Base-by-base conservation (phyloP, 2,888 invertebrate genomes). In the Melanchra persicariae region DNA sequence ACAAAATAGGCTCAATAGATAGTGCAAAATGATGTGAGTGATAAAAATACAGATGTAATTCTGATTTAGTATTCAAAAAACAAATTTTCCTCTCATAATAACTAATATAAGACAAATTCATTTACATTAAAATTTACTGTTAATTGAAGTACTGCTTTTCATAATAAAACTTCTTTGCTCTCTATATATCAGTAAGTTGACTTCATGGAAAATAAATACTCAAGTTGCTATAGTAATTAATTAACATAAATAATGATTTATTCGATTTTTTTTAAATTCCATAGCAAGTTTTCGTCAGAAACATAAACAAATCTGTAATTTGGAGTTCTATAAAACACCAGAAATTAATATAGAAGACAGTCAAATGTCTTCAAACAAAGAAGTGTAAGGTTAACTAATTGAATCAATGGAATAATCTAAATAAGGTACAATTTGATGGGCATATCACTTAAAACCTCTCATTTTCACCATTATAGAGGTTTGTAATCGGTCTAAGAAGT, bases 351-450 rank as follows among this genome's bases (percentile, higher is more conserved):
- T 26, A 45, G 6, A 30, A 30, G 30, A 30, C 6, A 6, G 6
- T 30, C 30, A 30, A 40, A 64, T 24, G 15, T 10, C 7, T 26
- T 57, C 12, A 22, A 81, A 78, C 70, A 69, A 80, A 65, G 52
- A 37, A 5, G 8, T 22, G 6, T 10, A 9, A 75, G 70, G 61
- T 59, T 75, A 70, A 15, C 19, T 3, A 22, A n/a, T 1, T 67
- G 19, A 0, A 51, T 60, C 49, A 80, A 74, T 22, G 30, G 15
- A 47, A 55, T 37, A 40, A 12, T 40, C 0, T 0, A 34, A 57
- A 57, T 8, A 6, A 8, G 8, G 19, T 10, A 8, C 2, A 10
- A 30, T 45, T 24, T n/a, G 0, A 15, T 3, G 2, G 5, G 10
- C 34, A 49, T 22, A 49, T 57, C 19, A 65, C 10, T 43, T n/a